Percentiles rank a stretch among this genome's conserved stretches.
These are phyloP conservation scores for Nesidiocoris tenuis DNA, from an alignment of 2,888 invertebrate genomes.

Conservation along the genomic window DNA sequence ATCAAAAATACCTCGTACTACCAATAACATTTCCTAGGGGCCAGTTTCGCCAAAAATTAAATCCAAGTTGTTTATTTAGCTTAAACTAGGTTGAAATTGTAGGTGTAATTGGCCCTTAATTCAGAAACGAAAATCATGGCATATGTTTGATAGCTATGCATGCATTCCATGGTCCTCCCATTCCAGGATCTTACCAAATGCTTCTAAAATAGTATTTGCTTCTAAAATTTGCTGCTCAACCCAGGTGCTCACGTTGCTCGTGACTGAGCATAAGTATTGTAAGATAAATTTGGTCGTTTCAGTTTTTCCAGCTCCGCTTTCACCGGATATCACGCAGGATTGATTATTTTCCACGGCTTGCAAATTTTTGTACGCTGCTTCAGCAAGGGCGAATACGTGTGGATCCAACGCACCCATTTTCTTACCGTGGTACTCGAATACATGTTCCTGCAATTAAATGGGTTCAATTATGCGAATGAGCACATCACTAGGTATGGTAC, in stretches of 20 bases:
- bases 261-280: slow-evolving; percentile 87
- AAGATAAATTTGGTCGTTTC: slow-evolving; percentile 89
- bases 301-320: slow-evolving; percentile 91
- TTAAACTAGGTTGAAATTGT: no score
- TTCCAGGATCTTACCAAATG: slow-evolving; percentile 88
- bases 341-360: slow-evolving; percentile 65
- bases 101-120: no score
- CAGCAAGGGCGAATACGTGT: slow-evolving; percentile 87
- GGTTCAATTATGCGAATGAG: no score
- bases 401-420: slow-evolving; percentile 80
- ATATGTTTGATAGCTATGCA: no score
- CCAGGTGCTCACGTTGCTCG: slow-evolving; percentile 81
- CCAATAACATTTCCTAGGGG: background rate
- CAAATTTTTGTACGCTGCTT: slow-evolving; percentile 79
- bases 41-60: no score
- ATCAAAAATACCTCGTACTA: no score
- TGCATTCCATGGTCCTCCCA: no score
- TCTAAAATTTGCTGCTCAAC: slow-evolving; percentile 94
- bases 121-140: no score
- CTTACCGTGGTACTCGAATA: slow-evolving; percentile 76
- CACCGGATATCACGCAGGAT: slow-evolving; percentile 88
- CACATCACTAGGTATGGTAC: no score
- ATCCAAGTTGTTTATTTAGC: no score
- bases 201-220: slow-evolving; percentile 89
- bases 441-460: slow-evolving; percentile 72